Conservation (phyloP, 2,797 vertebrate species). For the Tarsius wallacei region DNA sequence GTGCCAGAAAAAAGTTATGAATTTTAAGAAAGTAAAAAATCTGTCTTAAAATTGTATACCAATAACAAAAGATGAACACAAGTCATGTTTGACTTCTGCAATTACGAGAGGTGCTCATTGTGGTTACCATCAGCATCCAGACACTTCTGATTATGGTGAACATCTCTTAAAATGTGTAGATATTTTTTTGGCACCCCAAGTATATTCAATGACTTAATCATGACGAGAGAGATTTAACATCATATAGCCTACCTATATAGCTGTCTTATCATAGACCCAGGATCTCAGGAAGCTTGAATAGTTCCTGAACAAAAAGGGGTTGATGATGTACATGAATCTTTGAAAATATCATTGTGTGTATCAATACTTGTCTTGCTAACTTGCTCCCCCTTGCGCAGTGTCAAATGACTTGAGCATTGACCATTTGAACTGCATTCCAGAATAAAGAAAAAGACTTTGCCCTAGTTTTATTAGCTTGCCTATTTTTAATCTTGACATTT, state of each 20-base stretch:
- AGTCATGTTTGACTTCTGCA: too few relatives aligned
- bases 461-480: neutral
- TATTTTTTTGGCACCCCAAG: neutral
- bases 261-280: neutral
- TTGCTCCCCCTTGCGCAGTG: neutral
- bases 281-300: neutral
- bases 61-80: too few relatives aligned
- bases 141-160: too few relatives aligned
- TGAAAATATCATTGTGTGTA: neutral
- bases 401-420: neutral
- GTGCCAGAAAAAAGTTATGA: too few relatives aligned
- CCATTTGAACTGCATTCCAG: neutral
- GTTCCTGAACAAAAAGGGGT: neutral
- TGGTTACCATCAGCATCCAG: too few relatives aligned
- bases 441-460: neutral
- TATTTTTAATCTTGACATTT: neutral
- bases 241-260: rapidly evolving
- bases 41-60: too few relatives aligned
- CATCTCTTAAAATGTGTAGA: too few relatives aligned
- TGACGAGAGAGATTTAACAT: neutral
- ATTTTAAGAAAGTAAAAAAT: too few relatives aligned
- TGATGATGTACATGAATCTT: neutral
- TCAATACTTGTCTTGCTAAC: neutral
- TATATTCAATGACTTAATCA: neutral
- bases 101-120: too few relatives aligned